Conservation (phyloP, 2,797 vertebrate species). For the Lagocephalus sceleratus region DNA sequence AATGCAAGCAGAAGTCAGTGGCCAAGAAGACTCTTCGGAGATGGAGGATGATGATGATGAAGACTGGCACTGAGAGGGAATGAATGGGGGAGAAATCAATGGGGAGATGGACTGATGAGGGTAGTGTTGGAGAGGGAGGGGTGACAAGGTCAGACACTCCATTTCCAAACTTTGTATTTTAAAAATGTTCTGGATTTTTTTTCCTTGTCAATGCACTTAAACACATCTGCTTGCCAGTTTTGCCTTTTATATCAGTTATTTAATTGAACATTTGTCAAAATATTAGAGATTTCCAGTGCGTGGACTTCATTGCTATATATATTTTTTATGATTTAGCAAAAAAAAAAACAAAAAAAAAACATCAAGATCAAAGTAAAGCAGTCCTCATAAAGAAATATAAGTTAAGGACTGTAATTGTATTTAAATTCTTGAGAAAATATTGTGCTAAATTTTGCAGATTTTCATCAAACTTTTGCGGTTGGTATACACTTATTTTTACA, state of each 20-base stretch:
- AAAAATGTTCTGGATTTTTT: conserved; percentile 43
- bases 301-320: conserved; percentile 25
- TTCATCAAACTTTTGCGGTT: conserved; percentile 45
- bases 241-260: conserved; percentile 67
- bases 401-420: conserved; percentile 39
- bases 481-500: conserved; percentile 56
- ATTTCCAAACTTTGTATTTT: conserved; percentile 42
- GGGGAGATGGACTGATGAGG: conserved; percentile 16
- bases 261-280: conserved; percentile 64
- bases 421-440: conserved; percentile 38
- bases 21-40: conserved; percentile 71
- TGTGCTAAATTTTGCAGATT: conserved; percentile 40
- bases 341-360: conserved; percentile 15
- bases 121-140: conserved; percentile 9
- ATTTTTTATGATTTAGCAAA: conserved; percentile 27
- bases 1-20: conserved; percentile 70
- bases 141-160: conserved; percentile 38
- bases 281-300: conserved; percentile 32
- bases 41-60: conserved; percentile 72
- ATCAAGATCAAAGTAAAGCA: conserved; percentile 45
- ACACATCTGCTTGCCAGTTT: conserved; percentile 51
- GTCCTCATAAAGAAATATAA: conserved; percentile 28
- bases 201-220: conserved; percentile 64
- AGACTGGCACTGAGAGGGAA: conserved; percentile 73
- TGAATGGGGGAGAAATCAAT: not conserved